Base-by-base conservation (phyloP, 2,797 vertebrate species). In the Galago senegalensis region DNA sequence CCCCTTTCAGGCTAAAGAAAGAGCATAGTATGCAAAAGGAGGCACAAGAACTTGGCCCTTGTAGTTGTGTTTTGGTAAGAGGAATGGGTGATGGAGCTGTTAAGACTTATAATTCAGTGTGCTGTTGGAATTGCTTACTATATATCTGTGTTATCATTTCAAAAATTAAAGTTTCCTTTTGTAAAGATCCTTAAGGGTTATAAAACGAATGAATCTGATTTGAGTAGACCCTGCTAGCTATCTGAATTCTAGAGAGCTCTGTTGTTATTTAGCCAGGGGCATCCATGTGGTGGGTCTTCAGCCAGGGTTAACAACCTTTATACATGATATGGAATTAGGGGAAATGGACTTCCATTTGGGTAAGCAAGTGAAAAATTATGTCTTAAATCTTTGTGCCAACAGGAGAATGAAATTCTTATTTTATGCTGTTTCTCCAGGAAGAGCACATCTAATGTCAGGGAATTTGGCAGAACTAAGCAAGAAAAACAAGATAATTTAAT, bases 381-480 rank as follows among this genome's bases (percentile, higher is more conserved):
- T 67, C 43, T 46, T 73, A 31, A 79, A 37, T 43, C n/a, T 84
- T 84, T 82, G 67, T 49, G 49, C 21, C 91, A 93, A 75, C 6
- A 83, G 13, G 7, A 87, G 49, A 89, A 87, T 67, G 49, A 84
- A n/a, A 76, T 87, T 43, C 43, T 49, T 83, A 31, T 84, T 77
- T 86, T 70, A 63, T 53, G 61, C 49, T 25, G 69, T 87, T 81
- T 95, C 34, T 84, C 77, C 16, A 89, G 72, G 37, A 82, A 85
- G 31, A 93, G 25, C 14, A 60, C 40, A 37, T 43, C 69, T 82
- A 76, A 63, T 91, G 49, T 69, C 53, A 95, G 6, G 27, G 31
- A 94, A 93, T 91, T 94, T 73, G 91, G 56, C 23, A 72, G 31
- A 97, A 91, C 31, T 34, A 60, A 95, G 40, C 16, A 61, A 63